Conservation (phyloP, 2,797 vertebrate species). For the Hypotaenidia philippensis region DNA sequence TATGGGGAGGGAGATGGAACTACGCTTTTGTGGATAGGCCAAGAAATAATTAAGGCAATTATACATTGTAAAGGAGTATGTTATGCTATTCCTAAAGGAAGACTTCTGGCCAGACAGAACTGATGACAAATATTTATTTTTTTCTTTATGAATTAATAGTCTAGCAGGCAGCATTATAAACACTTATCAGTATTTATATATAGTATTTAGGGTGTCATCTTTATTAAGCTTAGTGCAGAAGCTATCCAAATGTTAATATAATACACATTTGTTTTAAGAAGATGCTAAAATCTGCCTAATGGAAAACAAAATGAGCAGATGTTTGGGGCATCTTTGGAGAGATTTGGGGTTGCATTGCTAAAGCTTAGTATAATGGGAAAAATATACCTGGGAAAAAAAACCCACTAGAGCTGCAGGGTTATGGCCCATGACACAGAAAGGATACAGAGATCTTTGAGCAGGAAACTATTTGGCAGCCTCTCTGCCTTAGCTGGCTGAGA, state of each 20-base stretch:
- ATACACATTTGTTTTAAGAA: background rate
- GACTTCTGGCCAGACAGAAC: conserved; percentile 13
- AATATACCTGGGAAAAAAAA: conserved; percentile 20
- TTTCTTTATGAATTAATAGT: background rate
- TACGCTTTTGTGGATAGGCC: background rate
- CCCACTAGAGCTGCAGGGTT: background rate
- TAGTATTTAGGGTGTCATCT: background rate
- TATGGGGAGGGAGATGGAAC: background rate
- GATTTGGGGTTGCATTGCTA: background rate
- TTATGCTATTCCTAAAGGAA: conserved; percentile 29
- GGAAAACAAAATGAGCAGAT: background rate
- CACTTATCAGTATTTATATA: background rate
- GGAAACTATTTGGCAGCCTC: conserved; percentile 37
- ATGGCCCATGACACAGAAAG: background rate
- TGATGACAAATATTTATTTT: conserved; percentile 42
- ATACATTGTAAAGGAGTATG: conserved; percentile 19
- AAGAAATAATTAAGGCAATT: conserved; percentile 65
- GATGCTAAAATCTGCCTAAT: background rate
- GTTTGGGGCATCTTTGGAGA: background rate
- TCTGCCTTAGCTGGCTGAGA: background rate
- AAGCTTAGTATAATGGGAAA: background rate
- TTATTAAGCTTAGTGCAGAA: background rate
- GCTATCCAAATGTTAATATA: background rate
- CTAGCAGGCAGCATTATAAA: background rate
- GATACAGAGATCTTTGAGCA: conserved; percentile 9